Conservation (phyloP, 2,888 invertebrate genomes). For the Trichopria drosophilae region DNA sequence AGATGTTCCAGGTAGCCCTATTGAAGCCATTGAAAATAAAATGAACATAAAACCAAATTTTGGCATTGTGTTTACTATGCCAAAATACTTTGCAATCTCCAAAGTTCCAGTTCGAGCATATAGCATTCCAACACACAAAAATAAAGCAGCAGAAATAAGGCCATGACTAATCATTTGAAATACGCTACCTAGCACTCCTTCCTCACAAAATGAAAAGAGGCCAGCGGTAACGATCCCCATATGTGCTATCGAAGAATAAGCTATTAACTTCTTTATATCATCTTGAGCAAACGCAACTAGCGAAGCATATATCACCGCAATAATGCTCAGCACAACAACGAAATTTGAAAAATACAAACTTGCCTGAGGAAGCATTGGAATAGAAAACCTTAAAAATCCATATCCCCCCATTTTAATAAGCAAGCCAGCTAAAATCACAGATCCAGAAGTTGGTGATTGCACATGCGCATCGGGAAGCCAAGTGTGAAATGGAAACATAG, state of each 20-base stretch:
- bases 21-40: conserved; percentile 14
- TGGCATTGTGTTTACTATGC: conserved; percentile 18
- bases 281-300: conserved; percentile 16
- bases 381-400: conserved; percentile 17
- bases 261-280: conserved; percentile 20
- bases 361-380: conserved; percentile 20
- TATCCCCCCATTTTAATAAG: conserved; percentile 16
- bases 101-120: conserved; percentile 14
- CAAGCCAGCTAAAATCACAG: conserved; percentile 16
- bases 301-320: conserved; percentile 18
- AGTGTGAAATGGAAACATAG: conserved; percentile 17
- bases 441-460: conserved; percentile 12
- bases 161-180: conserved; percentile 20
- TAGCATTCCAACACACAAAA: conserved; percentile 19
- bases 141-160: conserved; percentile 16
- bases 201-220: conserved; percentile 12
- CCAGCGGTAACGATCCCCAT: conserved; percentile 19
- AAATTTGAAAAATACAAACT: conserved; percentile 13
- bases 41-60: conserved; percentile 13
- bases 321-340: conserved; percentile 18
- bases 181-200: conserved; percentile 14
- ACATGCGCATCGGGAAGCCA: conserved; percentile 21
- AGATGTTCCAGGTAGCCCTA: conserved; percentile 16
- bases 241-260: conserved; percentile 21
- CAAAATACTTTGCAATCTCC: conserved; percentile 18